Evolutionary conservation across 2,888 invertebrate genomes (phyloP).

Genomic region (Andrena bicolor): DNA sequence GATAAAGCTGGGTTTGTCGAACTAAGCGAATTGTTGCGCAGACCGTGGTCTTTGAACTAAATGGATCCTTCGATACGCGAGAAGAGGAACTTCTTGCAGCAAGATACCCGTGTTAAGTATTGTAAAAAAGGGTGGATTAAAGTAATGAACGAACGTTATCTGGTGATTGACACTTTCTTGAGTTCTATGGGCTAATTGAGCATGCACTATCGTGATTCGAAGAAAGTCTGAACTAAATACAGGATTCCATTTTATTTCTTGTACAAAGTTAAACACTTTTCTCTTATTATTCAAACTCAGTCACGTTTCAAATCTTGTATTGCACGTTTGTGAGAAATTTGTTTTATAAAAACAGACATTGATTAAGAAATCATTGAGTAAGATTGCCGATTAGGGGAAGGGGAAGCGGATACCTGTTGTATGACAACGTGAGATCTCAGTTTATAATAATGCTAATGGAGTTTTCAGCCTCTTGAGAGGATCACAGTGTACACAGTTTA

Average conservation of each 20-base stretch:
- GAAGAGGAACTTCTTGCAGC: neutral
- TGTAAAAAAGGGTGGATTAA: neutral
- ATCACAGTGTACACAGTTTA: neutral
- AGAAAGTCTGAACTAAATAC: neutral
- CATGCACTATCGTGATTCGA: neutral
- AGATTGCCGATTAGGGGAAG: too few relatives aligned
- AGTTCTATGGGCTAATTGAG: neutral
- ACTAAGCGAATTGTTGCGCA: constrained; percentile 29
- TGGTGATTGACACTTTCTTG: neutral
- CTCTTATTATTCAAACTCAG: neutral
- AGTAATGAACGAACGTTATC: neutral
- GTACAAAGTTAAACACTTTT: neutral
- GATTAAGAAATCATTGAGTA: too few relatives aligned
- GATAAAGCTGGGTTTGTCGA: constrained; percentile 29
- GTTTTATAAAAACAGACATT: too few relatives aligned
- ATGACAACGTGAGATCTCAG: too few relatives aligned
- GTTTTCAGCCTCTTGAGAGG: neutral
- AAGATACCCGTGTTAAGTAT: neutral
- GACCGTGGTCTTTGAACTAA: neutral
- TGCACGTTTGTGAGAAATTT: too few relatives aligned
- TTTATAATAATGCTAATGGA: too few relatives aligned
- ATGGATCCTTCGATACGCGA: constrained; percentile 26
- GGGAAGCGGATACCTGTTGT: too few relatives aligned
- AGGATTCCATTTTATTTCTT: neutral
- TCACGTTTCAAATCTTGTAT: neutral